Evolutionary conservation across 2,797 vertebrate species (phyloP).

Genomic region (Petrocephalus sullivani): DNA sequence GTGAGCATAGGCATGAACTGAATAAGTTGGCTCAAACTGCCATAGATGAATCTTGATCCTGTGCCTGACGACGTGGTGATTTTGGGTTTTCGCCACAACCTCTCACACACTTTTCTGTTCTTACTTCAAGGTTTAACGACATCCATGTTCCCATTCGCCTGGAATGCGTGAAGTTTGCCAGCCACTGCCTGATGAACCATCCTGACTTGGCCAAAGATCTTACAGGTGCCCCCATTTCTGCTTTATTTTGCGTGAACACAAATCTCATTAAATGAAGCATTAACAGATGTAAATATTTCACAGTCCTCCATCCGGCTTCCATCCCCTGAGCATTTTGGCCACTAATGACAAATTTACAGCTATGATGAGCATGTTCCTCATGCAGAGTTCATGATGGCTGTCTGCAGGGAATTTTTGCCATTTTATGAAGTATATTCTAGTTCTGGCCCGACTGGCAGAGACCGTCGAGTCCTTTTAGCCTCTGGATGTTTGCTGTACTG

Average conservation of each 20-base stretch:
- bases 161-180: slow-evolving; percentile 98
- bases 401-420: not conserved
- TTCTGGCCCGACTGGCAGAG: not conserved
- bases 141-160: slow-evolving; percentile 95
- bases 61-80: not conserved
- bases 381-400: not conserved
- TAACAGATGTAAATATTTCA: not conserved
- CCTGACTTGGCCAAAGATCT: slow-evolving; percentile 96
- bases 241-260: not conserved
- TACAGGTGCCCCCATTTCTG: slow-evolving; percentile 69
- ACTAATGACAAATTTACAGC: not conserved
- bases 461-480: not conserved
- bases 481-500: not conserved
- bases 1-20: no score
- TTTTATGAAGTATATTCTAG: not conserved
- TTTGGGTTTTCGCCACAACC: not conserved
- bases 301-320: not conserved
- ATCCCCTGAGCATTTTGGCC: not conserved
- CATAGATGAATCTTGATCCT: not conserved
- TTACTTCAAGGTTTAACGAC: slow-evolving; percentile 81
- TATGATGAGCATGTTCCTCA: not conserved
- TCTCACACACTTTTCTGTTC: not conserved
- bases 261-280: not conserved
- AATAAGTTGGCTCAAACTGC: not conserved
- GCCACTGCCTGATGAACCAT: slow-evolving; percentile 98